Evolutionary conservation across 2,888 invertebrate species (phyloP).

Genomic region (Conistra vaccinii): DNA sequence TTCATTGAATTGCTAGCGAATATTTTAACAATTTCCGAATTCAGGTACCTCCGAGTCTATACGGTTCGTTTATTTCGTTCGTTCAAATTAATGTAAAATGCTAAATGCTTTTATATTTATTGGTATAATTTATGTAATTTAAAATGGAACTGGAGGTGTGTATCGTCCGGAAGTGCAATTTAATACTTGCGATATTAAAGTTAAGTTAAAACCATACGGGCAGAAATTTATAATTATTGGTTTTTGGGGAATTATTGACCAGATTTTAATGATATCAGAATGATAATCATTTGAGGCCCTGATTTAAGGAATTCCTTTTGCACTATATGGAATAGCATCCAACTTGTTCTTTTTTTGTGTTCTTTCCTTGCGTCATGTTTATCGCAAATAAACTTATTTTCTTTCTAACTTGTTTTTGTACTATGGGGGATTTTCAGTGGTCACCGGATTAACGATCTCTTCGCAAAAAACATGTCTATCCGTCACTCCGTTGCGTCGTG

Average conservation of each 20-base stretch:
- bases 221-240: background rate
- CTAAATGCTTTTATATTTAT: constrained; percentile 56
- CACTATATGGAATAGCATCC: too few species aligned
- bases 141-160: constrained; percentile 10
- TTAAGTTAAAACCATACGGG: constrained; percentile 17
- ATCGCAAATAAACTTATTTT: too few species aligned
- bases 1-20: constrained; percentile 52
- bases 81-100: constrained; percentile 60
- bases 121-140: constrained; percentile 56
- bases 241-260: background rate
- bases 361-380: too few species aligned
- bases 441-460: too few species aligned
- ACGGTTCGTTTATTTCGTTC: constrained; percentile 63
- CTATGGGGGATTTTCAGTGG: too few species aligned
- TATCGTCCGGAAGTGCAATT: constrained; percentile 30
- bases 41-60: constrained; percentile 45
- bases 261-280: background rate
- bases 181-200: constrained; percentile 29
- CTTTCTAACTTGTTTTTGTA: too few species aligned
- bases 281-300: background rate
- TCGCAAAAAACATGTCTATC: too few species aligned
- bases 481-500: too few species aligned
- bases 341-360: too few species aligned
- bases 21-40: constrained; percentile 61
- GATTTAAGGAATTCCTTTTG: background rate